Percentiles rank a stretch among this genome's conserved stretches.
These are phyloP conservation scores for Phataginus tricuspis DNA, from an alignment of 2,797 vertebrate genomes.

Conservation along the genomic window DNA sequence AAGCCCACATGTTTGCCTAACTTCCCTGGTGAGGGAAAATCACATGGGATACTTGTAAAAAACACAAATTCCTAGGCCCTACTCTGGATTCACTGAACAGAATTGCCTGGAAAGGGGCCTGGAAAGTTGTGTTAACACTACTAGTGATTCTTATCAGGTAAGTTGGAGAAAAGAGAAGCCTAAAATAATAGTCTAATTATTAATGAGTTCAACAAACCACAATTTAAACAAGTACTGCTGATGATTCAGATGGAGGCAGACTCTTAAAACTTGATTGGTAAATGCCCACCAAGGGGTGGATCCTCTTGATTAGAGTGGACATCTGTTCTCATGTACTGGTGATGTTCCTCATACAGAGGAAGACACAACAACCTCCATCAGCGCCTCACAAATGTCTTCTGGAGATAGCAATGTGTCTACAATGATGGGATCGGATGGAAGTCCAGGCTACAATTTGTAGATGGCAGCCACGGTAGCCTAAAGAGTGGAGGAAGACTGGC, in stretches of 20 bases:
- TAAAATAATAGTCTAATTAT: constrained; percentile 5
- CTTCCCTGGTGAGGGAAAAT: not conserved
- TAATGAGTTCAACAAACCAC: not conserved
- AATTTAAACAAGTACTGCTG: constrained; percentile 17
- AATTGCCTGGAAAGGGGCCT: not conserved
- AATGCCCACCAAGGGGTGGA: not conserved
- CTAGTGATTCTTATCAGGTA: not conserved
- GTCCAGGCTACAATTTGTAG: not conserved
- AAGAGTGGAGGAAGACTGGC: not conserved
- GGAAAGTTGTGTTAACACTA: not conserved
- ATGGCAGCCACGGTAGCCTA: not conserved
- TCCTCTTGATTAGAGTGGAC: not conserved
- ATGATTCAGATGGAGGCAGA: constrained; percentile 1
- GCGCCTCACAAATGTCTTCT: constrained; percentile 10
- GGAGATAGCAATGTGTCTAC: not conserved
- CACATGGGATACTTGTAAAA: not conserved
- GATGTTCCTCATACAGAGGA: not conserved
- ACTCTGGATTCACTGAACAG: not conserved
- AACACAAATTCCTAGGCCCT: not conserved
- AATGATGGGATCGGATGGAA: not conserved
- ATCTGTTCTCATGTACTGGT: not conserved
- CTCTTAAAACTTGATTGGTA: constrained; percentile 11
- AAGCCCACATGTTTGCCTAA: constrained; percentile 11
- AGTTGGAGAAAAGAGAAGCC: not conserved
- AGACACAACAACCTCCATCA: not conserved